Evolutionary conservation across 2,888 invertebrate genomes (phyloP).

Genomic region (Holacanthella duospinosa): DNA sequence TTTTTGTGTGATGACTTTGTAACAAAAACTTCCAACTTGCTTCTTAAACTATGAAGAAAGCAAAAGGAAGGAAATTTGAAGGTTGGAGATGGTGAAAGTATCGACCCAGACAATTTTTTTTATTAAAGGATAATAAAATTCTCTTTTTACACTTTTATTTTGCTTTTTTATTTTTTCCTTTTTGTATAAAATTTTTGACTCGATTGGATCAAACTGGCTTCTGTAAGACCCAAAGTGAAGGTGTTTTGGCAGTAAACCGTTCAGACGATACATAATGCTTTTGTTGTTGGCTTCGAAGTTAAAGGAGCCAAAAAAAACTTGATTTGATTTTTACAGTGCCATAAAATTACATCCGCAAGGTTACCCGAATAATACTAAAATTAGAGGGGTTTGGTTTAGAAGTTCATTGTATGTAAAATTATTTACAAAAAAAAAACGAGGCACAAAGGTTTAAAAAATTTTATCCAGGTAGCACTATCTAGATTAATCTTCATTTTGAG

Average conservation of each 20-base stretch:
- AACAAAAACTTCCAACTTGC: constrained; percentile 1
- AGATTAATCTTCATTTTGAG: too few species aligned
- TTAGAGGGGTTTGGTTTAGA: too few species aligned
- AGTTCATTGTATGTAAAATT: too few species aligned
- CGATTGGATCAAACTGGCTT: not conserved
- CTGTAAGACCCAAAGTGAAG: not conserved
- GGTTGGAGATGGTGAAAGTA: constrained; percentile 4
- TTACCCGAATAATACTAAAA: too few species aligned
- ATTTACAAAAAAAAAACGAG: too few species aligned
- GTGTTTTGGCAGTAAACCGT: not conserved
- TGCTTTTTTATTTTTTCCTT: not conserved
- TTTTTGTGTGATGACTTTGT: not conserved
- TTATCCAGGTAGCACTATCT: too few species aligned
- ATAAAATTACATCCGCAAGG: too few species aligned
- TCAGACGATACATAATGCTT: not conserved
- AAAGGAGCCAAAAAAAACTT: not conserved
- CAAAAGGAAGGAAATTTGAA: not conserved
- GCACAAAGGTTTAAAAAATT: too few species aligned
- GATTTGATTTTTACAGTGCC: not conserved
- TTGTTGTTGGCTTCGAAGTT: too few species aligned
- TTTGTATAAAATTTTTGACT: constrained; percentile 1
- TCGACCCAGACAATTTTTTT: not conserved
- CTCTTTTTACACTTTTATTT: not conserved
- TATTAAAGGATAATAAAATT: not conserved
- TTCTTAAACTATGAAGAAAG: not conserved